phyloP scores from a whole-genome alignment of 1,140 invertebrate species.

The Drosophila azteca region DNA sequence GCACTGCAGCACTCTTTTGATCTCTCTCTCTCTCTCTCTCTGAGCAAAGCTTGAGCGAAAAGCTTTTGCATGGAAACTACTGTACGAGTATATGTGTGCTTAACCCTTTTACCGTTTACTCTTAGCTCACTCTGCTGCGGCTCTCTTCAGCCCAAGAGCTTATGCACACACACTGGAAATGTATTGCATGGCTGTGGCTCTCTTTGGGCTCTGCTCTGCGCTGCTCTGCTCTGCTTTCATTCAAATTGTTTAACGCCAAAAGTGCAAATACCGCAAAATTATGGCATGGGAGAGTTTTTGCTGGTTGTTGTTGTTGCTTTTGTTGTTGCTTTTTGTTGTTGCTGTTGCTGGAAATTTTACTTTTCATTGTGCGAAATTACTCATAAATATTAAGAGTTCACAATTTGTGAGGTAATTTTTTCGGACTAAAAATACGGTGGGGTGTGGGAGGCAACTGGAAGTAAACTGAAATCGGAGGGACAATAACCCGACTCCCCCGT shows the following conservation, averaged over 20 bases:
- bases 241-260: constrained; percentile 73
- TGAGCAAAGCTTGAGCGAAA: constrained; percentile 3
- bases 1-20: neutral
- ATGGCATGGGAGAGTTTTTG: constrained; percentile 31
- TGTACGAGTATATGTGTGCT: constrained; percentile 12
- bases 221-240: constrained; percentile 50
- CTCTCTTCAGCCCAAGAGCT: constrained; percentile 7
- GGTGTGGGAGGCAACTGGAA: constrained; percentile 14
- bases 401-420: constrained; percentile 67
- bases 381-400: constrained; percentile 64
- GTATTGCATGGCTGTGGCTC: neutral
- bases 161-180: neutral
- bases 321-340: constrained; percentile 11
- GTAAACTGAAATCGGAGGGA: constrained; percentile 3
- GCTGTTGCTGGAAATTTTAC: constrained; percentile 59
- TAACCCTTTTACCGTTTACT: constrained; percentile 12
- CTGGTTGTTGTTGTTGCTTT: constrained; percentile 34
- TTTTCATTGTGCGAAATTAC: constrained; percentile 75
- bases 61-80: constrained; percentile 25
- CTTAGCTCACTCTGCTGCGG: neutral
- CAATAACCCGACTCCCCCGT: neutral
- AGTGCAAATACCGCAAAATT: constrained; percentile 77
- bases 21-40: neutral
- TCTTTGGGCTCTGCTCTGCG: neutral
- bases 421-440: constrained; percentile 25